Percentiles rank a stretch among this genome's conserved stretches.
phyloP scores from a whole-genome alignment of 2,797 vertebrate species.

The Sphenopsis melanotis region DNA sequence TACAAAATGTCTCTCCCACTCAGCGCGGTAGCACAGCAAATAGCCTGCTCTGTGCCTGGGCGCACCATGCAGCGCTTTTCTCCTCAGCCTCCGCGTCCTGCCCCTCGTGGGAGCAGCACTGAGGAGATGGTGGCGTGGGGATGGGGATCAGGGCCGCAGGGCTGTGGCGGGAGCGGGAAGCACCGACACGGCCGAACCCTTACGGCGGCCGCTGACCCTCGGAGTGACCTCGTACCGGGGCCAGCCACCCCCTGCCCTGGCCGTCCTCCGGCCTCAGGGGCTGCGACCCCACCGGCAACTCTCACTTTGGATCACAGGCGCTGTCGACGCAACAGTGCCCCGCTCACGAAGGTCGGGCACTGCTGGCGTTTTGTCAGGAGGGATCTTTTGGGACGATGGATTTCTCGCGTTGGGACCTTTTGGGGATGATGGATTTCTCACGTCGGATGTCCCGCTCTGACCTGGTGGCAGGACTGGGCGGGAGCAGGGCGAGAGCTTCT shows the following conservation, averaged over 20 bases:
- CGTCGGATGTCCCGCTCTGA: not conserved
- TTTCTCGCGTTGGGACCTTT: not conserved
- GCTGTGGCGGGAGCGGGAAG: not conserved
- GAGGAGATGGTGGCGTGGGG: not conserved
- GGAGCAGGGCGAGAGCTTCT: not conserved
- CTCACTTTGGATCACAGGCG: not conserved
- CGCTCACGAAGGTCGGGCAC: not conserved
- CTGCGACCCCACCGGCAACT: not conserved
- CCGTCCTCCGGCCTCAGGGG: accelerated
- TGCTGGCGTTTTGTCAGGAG: not conserved
- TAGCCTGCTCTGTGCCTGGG: not conserved
- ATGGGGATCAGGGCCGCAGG: no score
- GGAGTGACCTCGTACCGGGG: not conserved
- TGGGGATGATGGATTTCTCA: not conserved
- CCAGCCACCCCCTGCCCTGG: not conserved
- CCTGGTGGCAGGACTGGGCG: not conserved
- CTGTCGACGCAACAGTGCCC: not conserved
- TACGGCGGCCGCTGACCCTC: accelerated
- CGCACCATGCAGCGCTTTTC: accelerated
- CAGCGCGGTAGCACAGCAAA: no score
- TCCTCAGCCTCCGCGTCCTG: accelerated
- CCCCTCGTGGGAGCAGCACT: not conserved
- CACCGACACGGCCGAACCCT: accelerated
- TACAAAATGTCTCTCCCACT: not conserved
- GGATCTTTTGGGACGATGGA: not conserved